phyloP scores from a whole-genome alignment of 2,888 invertebrate species.

The Leptopilina myrica region DNA sequence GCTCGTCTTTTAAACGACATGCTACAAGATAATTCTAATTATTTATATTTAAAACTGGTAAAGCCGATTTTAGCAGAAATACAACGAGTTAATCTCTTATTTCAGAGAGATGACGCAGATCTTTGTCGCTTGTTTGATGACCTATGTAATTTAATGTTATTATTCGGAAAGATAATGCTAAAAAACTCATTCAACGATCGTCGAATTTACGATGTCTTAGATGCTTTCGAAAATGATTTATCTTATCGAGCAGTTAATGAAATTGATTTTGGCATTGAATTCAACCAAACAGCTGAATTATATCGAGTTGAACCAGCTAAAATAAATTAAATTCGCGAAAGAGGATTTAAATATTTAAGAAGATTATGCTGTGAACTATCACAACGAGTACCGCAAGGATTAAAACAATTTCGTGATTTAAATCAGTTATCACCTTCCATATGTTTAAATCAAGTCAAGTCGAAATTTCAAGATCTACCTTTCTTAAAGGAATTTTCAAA shows the following conservation, averaged over 20 bases:
- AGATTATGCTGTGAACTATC: background rate
- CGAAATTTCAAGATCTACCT: constrained; percentile 37
- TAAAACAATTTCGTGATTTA: background rate
- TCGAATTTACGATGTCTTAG: no score
- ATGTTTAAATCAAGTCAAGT: constrained; percentile 11
- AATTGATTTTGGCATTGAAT: no score
- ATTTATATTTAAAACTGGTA: constrained; percentile 38
- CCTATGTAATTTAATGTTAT: background rate
- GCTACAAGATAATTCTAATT: constrained; percentile 46
- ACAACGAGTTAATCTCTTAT: constrained; percentile 42
- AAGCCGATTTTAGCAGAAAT: constrained; percentile 44
- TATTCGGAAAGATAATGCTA: background rate
- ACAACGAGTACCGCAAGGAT: background rate
- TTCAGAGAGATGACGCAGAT: constrained; percentile 46
- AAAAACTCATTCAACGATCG: no score
- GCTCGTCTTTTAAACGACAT: constrained; percentile 42
- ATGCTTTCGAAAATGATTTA: no score
- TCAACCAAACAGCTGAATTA: background rate
- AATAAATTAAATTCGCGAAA: background rate
- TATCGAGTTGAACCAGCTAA: background rate
- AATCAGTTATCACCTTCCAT: background rate
- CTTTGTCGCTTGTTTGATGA: constrained; percentile 42
- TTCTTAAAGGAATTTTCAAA: constrained; percentile 31
- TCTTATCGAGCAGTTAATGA: no score
- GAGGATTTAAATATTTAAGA: background rate